phyloP scores from a whole-genome alignment of 2,888 invertebrate species.

The Ectemnius continuus region DNA sequence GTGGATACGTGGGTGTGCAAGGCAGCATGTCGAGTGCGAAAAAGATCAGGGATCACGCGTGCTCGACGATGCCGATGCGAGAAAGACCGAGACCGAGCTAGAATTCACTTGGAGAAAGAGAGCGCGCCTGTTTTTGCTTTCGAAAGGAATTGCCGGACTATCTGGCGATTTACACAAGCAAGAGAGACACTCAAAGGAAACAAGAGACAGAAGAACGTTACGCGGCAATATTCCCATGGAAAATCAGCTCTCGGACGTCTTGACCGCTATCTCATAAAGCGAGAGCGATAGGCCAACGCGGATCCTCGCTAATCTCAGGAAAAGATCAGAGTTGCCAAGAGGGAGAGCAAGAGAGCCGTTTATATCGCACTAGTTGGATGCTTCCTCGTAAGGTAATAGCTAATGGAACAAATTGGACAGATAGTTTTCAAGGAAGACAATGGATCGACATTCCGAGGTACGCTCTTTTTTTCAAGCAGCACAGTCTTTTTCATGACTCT shows the following conservation, averaged over 20 bases:
- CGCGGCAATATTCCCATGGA: slow-evolving; percentile 40
- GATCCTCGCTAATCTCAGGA: background rate
- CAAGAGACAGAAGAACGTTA: background rate
- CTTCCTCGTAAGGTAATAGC: background rate
- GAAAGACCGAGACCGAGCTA: slow-evolving; percentile 37
- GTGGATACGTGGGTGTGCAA: slow-evolving; percentile 45
- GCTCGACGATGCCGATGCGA: background rate
- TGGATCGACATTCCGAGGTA: too few species aligned
- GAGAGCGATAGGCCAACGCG: background rate
- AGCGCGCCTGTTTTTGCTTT: slow-evolving; percentile 14
- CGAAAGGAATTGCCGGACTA: slow-evolving; percentile 27
- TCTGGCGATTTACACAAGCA: background rate
- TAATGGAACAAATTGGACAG: slow-evolving; percentile 3
- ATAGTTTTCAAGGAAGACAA: background rate
- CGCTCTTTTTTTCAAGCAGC: too few species aligned
- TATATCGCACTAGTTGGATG: background rate
- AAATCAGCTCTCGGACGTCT: slow-evolving; percentile 22
- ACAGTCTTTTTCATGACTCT: too few species aligned
- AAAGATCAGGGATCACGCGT: slow-evolving; percentile 35
- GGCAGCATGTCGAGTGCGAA: slow-evolving; percentile 45
- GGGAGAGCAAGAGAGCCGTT: slow-evolving; percentile 2
- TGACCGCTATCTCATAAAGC: slow-evolving; percentile 1
- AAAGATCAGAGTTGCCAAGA: background rate
- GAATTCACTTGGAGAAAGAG: background rate
- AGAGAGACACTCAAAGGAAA: slow-evolving; percentile 1